Percentiles rank a stretch among this genome's conserved stretches.
Evolutionary conservation across 2,797 vertebrate genomes (phyloP).

Genomic region (Cynodonichthys magdalenae): DNA sequence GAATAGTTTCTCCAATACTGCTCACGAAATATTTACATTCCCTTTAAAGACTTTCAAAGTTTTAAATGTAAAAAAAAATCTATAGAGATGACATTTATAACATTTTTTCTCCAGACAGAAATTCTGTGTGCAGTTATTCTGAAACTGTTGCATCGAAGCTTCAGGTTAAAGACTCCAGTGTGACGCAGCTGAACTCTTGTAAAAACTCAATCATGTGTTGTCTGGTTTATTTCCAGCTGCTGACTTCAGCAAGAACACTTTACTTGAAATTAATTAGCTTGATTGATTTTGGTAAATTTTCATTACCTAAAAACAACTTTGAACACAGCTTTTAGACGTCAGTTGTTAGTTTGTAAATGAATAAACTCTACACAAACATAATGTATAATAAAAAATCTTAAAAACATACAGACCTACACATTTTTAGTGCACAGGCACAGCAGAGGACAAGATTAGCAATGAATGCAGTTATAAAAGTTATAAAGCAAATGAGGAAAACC

Average conservation of each 20-base stretch:
- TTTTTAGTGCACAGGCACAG: too few species aligned
- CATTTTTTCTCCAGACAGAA: neutral
- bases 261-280: slow-evolving; percentile 1
- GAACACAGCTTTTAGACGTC: neutral
- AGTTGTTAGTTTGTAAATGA: too few species aligned
- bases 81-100: neutral
- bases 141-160: neutral
- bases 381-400: neutral
- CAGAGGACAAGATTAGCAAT: neutral
- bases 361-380: neutral
- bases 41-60: too few species aligned
- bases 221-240: neutral
- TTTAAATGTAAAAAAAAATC: too few species aligned
- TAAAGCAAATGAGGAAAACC: neutral
- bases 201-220: neutral
- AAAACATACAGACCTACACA: neutral
- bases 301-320: neutral
- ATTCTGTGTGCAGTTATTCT: neutral
- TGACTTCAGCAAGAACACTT: neutral
- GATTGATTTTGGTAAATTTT: neutral
- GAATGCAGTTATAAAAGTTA: neutral
- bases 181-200: neutral
- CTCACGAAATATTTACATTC: too few species aligned
- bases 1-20: too few species aligned
- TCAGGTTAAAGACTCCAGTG: neutral